Percentiles rank a stretch among this genome's conserved stretches.
Conservation (phyloP, 2,797 vertebrate genomes). For the Thamnophis elegans region DNA sequence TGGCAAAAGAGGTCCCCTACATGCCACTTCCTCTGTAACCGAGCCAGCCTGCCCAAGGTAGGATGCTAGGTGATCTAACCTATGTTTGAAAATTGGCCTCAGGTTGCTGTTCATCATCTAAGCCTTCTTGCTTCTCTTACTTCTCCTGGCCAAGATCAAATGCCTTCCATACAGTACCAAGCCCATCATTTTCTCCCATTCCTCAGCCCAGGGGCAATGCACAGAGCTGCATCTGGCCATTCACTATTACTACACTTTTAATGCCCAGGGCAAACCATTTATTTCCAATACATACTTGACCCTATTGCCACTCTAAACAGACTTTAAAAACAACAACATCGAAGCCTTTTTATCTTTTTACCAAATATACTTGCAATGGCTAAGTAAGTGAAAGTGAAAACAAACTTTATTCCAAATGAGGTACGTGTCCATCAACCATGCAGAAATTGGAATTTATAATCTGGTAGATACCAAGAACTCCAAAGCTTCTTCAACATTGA, state of each 20-base stretch:
- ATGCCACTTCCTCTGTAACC: neutral
- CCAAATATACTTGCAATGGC: neutral
- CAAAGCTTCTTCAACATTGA: neutral
- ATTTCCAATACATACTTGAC: neutral
- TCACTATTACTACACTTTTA: neutral
- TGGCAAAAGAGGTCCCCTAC: neutral
- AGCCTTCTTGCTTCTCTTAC: neutral
- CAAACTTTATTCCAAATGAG: neutral
- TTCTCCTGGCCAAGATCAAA: neutral
- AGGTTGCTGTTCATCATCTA: neutral
- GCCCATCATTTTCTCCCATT: neutral
- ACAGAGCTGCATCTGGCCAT: neutral
- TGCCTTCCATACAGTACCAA: neutral
- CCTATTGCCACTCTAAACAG: neutral
- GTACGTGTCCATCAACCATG: neutral
- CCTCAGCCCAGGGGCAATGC: neutral
- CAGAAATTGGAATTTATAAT: neutral
- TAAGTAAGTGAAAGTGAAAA: neutral
- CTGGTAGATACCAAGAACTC: neutral
- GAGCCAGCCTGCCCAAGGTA: neutral
- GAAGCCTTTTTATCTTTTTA: neutral
- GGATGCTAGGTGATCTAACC: neutral
- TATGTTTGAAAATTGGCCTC: neutral
- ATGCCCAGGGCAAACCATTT: neutral
- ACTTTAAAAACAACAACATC: neutral